Evolutionary conservation across 2,888 invertebrate genomes (phyloP), one percentile per base, ranked within the genome.

Genomic region (Aelia acuminata): DNA sequence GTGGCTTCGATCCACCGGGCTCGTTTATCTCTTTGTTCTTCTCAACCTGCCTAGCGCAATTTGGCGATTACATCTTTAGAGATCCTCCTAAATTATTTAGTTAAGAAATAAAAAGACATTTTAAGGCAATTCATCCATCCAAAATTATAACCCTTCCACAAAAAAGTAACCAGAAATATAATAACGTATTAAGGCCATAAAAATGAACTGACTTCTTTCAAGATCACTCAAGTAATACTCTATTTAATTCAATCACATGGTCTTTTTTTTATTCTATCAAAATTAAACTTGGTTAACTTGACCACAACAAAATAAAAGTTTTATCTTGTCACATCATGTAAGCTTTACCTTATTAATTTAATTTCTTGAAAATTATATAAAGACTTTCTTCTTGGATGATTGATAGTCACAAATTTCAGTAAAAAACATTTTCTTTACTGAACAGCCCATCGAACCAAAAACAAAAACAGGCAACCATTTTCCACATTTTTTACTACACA

Each of bases 1-100:
- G 84, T 88, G 88, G 84, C 84, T 88, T 88, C 88, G 88, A 88
- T 88, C 88, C 43, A 18, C 3, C 20, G n/a, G n/a, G n/a, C n/a
- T n/a, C n/a, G 0, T n/a, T 49, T 63, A 57, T 87, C 57, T 87
- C 57, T 70, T 87, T 80, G 80, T 80, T n/a, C 80, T 43, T 43
- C 43, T 80, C n/a, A 3, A 1, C n/a, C 43, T 7, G 43, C 7
- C 43, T 43, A 43, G 10, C 43, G 43, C 43, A 10, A 10, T 43
- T 43, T 43, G 43, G 43, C 43, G 10, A 10, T n/a, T 26, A 53
- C 13, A 3, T 31, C 26, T 31, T 15, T 31, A 26, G 15, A 3
- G 15, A 63, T 3, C 26, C 63, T 31, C 26, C 13, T n/a, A n/a
- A n/a, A n/a, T n/a, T n/a, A n/a, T n/a, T n/a, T n/a, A 70, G 35